Percentiles rank a stretch among this genome's conserved stretches.
Evolutionary conservation across 2,797 vertebrate genomes (phyloP).

Genomic region (Sebastes iracundus): DNA sequence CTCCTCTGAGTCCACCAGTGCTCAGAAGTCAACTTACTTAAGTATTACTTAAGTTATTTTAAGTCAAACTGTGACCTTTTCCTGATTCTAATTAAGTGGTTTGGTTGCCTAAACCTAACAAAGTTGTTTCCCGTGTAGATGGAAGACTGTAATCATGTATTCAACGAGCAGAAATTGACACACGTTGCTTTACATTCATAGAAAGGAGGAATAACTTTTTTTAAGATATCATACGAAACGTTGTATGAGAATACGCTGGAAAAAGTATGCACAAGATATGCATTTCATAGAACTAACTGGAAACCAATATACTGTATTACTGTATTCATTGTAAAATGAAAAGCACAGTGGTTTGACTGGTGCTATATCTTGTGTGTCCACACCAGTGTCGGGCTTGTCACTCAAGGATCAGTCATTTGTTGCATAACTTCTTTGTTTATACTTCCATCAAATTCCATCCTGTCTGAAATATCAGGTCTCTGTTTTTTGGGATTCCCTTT

Average conservation of each 20-base stretch:
- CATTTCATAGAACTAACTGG: background rate
- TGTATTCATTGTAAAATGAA: background rate
- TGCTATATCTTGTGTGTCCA: background rate
- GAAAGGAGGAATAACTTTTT: background rate
- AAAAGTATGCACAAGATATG: background rate
- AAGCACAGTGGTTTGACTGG: background rate
- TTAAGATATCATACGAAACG: background rate
- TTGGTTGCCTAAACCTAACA: no score
- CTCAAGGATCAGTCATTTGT: background rate
- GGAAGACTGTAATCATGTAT: no score
- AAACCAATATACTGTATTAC: background rate
- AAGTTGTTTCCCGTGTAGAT: background rate
- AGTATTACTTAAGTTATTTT: no score
- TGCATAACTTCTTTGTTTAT: background rate
- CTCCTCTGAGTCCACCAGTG: no score
- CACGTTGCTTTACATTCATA: fast-evolving
- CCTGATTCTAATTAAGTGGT: no score
- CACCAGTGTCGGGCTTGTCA: background rate
- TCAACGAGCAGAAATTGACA: no score
- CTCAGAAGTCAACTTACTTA: no score
- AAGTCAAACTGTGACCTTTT: no score
- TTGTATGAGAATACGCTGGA: background rate
- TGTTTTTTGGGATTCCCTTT: background rate
- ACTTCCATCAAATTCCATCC: background rate
- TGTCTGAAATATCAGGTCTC: background rate